These are phyloP conservation scores for Sebastes dallii DNA, from an alignment of 2,797 vertebrate species.

Conservation along the genomic window DNA sequence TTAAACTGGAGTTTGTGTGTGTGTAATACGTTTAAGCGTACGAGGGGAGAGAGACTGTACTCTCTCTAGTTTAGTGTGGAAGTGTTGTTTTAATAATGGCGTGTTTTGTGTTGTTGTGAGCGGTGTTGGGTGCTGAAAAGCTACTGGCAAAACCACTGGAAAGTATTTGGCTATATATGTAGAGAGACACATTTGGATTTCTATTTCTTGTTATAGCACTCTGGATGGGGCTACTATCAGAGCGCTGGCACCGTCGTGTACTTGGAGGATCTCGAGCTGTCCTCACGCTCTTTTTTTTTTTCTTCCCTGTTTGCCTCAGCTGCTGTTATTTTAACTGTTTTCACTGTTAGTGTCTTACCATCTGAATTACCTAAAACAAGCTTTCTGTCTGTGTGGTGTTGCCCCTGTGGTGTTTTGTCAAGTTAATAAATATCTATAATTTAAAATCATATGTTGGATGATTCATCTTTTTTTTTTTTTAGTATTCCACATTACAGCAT, in stretches of 20 bases:
- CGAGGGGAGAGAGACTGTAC: neutral
- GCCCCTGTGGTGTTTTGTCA: conserved; percentile 45
- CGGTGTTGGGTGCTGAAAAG: conserved; percentile 46
- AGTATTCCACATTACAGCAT: neutral
- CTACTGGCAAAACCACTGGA: conserved; percentile 70
- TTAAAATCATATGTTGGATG: conserved; percentile 2
- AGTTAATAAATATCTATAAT: conserved; percentile 57
- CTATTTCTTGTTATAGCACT: conserved; percentile 54
- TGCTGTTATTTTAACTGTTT: conserved; percentile 36
- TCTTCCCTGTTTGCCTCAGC: neutral
- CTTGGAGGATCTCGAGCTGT: conserved; percentile 33
- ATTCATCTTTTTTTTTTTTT: neutral
- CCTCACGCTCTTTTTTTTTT: neutral
- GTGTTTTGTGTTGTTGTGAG: conserved; percentile 51
- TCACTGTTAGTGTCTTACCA: conserved; percentile 8
- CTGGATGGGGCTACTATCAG: conserved; percentile 36
- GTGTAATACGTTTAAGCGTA: neutral
- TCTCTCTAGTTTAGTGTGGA: conserved; percentile 18
- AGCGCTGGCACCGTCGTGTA: conserved; percentile 31
- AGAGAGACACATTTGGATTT: conserved; percentile 59
- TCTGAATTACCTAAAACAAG: neutral
- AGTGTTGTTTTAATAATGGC: conserved; percentile 56
- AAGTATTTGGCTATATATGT: conserved; percentile 57
- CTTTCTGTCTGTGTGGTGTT: conserved; percentile 16
- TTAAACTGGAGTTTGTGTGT: conserved; percentile 13